Evolutionary conservation across 2,797 vertebrate species (phyloP).

Genomic region (Malurus splendens): DNA sequence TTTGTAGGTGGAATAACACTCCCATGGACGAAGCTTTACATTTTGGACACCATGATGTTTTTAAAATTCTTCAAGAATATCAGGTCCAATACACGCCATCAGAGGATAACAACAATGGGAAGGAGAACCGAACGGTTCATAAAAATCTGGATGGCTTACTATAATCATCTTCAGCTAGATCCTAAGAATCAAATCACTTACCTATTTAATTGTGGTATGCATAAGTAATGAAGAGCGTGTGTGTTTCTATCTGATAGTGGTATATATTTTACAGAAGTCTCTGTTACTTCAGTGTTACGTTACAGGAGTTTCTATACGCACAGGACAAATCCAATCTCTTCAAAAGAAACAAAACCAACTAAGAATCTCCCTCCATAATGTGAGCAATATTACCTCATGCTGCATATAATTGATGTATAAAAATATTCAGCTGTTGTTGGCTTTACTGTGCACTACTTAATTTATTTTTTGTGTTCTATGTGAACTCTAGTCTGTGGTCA

Average conservation of each 20-base stretch:
- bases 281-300: slow-evolving; percentile 76
- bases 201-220: slow-evolving; percentile 68
- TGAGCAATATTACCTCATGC: slow-evolving; percentile 79
- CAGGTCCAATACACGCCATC: slow-evolving; percentile 88
- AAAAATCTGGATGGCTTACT: slow-evolving; percentile 94
- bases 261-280: slow-evolving; percentile 69
- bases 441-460: slow-evolving; percentile 65
- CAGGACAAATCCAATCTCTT: slow-evolving; percentile 71
- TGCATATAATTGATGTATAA: slow-evolving; percentile 68
- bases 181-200: slow-evolving; percentile 59
- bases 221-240: slow-evolving; percentile 68
- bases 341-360: slow-evolving; percentile 65
- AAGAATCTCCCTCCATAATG: slow-evolving; percentile 73
- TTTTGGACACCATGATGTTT: slow-evolving; percentile 95
- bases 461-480: slow-evolving; percentile 60
- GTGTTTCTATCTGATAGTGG: slow-evolving; percentile 76
- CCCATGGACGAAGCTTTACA: slow-evolving; percentile 97
- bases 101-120: slow-evolving; percentile 67
- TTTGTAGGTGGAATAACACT: slow-evolving; percentile 93
- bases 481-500: slow-evolving; percentile 57
- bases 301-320: slow-evolving; percentile 71
- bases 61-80: slow-evolving; percentile 93
- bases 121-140: slow-evolving; percentile 83
- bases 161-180: slow-evolving; percentile 65
- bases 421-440: slow-evolving; percentile 62